Base-by-base conservation (phyloP, 2,113 vertebrate species). In the Caretta caretta region DNA sequence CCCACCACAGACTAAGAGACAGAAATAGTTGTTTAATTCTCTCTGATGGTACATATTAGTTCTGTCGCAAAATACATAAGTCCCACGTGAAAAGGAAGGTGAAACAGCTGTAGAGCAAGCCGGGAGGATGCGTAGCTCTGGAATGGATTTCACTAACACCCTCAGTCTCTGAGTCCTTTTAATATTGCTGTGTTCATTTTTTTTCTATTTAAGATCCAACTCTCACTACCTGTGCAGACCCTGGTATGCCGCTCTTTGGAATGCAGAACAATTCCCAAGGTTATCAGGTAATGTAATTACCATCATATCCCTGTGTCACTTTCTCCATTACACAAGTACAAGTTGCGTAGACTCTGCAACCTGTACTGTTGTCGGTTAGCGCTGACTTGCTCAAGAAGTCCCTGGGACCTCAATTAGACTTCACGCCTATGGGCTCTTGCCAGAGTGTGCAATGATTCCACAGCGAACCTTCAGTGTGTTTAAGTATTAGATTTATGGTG, bases 181-280 rank as follows among this genome's bases (percentile, higher is more conserved):
- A 38, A 0, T 56, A 42, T 0, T 48, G 1, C 72, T 4, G 0
- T 1, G 27, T 96, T 35, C 87, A 22, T 38, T 25, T 91, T 90
- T 90, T 56, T 24, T 0, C 38, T 24, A 14, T 95, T 93, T 50
- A 89, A 99, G 99, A 99, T 96, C 99, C 99, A 16, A 99, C 98
- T 50, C 99, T 99, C 96, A 99, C 99, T 4, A 99, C 97, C 2
- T 99, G 99, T 49, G 97, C 97, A 0, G 99, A 99, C 94, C 99
- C 99, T 0, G 99, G 99, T 4, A 93, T 97, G 69, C 99, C 99
- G 0, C 98, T 99, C 54, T 99, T 99, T 53, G 99, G 99, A 96
- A 98, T 98, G 92, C 99, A 99, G 98, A 99, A 99, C 98, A 99
- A 98, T 96, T 99, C 99, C 95, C 99, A 99, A 97, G 99, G 99